Conservation (phyloP, 2,797 vertebrate genomes). For the Muraenolepis orangiensis region DNA sequence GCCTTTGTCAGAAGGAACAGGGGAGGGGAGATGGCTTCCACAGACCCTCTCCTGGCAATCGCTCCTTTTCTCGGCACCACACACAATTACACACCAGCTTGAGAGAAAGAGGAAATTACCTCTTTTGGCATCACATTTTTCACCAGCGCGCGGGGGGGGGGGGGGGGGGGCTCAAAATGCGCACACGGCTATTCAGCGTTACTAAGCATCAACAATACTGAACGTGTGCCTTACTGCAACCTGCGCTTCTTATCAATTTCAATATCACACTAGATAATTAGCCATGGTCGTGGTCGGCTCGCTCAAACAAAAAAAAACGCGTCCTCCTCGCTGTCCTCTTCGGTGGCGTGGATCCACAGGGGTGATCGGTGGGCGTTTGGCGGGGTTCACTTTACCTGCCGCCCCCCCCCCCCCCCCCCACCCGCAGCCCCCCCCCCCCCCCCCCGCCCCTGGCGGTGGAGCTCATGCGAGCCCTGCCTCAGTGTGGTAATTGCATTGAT, state of each 20-base stretch:
- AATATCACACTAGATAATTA: slow-evolving; percentile 44
- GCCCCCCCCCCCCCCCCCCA: no score
- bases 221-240: slow-evolving; percentile 41
- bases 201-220: slow-evolving; percentile 56
- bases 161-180: slow-evolving; percentile 41
- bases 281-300: not conserved
- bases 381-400: not conserved
- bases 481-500: slow-evolving; percentile 65
- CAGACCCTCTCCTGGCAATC: slow-evolving; percentile 34
- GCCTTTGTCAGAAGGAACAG: slow-evolving; percentile 58
- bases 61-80: slow-evolving; percentile 34
- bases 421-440: no score
- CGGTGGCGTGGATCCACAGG: slow-evolving; percentile 18
- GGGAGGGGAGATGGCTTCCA: slow-evolving; percentile 42
- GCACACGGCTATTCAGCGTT: slow-evolving; percentile 22
- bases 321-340: slow-evolving; percentile 6
- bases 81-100: slow-evolving; percentile 64
- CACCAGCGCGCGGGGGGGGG: no score
- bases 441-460: slow-evolving; percentile 23
- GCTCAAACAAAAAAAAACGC: no score
- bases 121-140: slow-evolving; percentile 71
- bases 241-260: slow-evolving; percentile 37
- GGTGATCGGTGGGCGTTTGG: slow-evolving; percentile 10
- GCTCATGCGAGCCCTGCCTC: slow-evolving; percentile 37
- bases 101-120: slow-evolving; percentile 69